Evolutionary conservation across 2,888 invertebrate genomes (phyloP), one percentile per base, ranked within the genome.

Genomic region (Sminthurinus aureus): DNA sequence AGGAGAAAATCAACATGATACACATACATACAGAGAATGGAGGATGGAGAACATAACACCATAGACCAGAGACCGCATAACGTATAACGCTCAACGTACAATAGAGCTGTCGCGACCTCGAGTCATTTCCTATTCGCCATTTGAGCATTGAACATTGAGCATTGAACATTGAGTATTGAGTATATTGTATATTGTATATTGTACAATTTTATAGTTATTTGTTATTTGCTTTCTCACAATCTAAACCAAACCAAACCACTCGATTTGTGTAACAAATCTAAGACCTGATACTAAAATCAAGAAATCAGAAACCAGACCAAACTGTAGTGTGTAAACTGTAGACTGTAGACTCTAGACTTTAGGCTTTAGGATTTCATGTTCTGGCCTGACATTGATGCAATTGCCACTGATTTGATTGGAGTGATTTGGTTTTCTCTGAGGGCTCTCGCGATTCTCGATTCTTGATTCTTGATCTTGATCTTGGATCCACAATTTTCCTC

Each of bases 331-430:
- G n/a, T n/a, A n/a, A n/a, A n/a, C n/a, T n/a, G 38, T 38, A 38
- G 38, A 38, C 6, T 38, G 38, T 38, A 38, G 3, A 38, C 6
- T 38, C 6, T 38, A 38, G 38, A 38, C 6, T 38, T 38, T 38
- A 38, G 38, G 18, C 58, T 58, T 2, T 58, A 20, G 22, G 67
- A 22, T n/a, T 69, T 69, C 67, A 69, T 69, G 67, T 69, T 69
- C 11, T 11, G 1, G n/a, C 11, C n/a, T n/a, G 67, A 22, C 20
- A 69, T 22, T 69, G 24, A 71, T 71, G 71, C 20, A 71, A 71
- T 71, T 71, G 71, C 13, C 71, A 71, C 24, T 71, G 71, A 71
- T 26, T 24, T 71, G 71, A 71, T 69, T 69, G 24, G 26, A 71
- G 71, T 71, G 71, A 71, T 71, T 71, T 71, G 71, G 22, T 20